These are phyloP conservation scores for Stenichneumon culpator DNA, from an alignment of 2,888 invertebrate species.

Conservation along the genomic window DNA sequence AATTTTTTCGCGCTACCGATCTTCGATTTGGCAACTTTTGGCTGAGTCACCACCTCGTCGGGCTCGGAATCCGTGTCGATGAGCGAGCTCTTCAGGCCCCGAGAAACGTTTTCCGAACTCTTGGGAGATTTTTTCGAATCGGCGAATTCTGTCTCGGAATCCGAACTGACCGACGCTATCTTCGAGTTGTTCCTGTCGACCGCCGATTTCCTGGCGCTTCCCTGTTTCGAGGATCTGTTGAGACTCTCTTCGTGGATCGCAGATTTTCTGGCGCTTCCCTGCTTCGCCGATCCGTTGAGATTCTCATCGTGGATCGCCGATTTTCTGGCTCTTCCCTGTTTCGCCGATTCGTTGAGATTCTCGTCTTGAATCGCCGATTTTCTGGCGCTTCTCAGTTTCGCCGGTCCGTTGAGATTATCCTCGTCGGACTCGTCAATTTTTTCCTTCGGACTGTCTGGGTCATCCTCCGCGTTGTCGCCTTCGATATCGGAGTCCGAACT, in stretches of 20 bases:
- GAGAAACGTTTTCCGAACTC: background rate
- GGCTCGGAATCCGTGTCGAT: slow-evolving; percentile 26
- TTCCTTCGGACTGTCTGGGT: background rate
- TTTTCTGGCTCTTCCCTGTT: slow-evolving; percentile 12
- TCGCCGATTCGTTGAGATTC: slow-evolving; percentile 28
- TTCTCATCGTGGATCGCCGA: background rate
- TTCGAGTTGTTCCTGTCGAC: slow-evolving; percentile 21
- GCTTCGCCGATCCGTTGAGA: slow-evolving; percentile 27
- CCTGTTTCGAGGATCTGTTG: background rate
- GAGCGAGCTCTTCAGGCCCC: slow-evolving; percentile 8
- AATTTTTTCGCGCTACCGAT: slow-evolving; percentile 21
- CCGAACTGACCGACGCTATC: background rate
- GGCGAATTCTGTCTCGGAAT: background rate
- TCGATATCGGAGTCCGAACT: background rate
- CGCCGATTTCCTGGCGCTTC: slow-evolving; percentile 25
- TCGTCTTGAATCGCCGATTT: slow-evolving; percentile 13
- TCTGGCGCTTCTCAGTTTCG: slow-evolving; percentile 16
- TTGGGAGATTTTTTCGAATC: background rate
- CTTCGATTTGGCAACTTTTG: background rate
- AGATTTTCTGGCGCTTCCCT: slow-evolving; percentile 17
- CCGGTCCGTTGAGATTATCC: background rate
- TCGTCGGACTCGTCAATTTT: too few relatives aligned
- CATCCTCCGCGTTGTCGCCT: background rate
- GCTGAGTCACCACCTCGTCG: background rate
- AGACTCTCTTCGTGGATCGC: background rate